phyloP scores from a whole-genome alignment of 2,888 invertebrate species.

The Scaptomyza tumidula region DNA sequence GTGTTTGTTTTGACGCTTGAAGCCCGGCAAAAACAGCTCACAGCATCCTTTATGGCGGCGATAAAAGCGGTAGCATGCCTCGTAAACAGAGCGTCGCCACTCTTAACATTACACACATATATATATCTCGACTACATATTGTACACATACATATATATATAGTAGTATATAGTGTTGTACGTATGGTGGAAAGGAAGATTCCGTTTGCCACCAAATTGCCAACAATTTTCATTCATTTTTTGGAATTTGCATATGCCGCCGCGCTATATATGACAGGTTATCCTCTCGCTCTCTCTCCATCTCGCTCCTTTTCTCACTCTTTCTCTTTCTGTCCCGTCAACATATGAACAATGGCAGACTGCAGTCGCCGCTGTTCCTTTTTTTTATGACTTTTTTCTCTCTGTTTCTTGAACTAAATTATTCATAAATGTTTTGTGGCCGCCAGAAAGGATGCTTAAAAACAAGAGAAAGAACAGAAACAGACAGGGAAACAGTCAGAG shows the following conservation, averaged over 20 bases:
- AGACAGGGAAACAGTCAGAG: neutral
- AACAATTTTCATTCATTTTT: slow-evolving; percentile 80
- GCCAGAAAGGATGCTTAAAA: slow-evolving; percentile 20
- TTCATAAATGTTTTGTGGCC: slow-evolving; percentile 54
- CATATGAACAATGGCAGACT: slow-evolving; percentile 53
- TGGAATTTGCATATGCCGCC: slow-evolving; percentile 70
- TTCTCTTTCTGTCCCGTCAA: neutral
- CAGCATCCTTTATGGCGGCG: slow-evolving; percentile 68
- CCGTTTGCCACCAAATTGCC: slow-evolving; percentile 76
- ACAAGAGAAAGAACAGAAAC: neutral
- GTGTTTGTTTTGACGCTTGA: slow-evolving; percentile 70
- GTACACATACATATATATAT: neutral
- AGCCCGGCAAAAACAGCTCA: slow-evolving; percentile 14
- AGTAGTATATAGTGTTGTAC: neutral
- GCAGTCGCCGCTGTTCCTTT: slow-evolving; percentile 21
- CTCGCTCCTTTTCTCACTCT: neutral
- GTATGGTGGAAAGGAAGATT: neutral
- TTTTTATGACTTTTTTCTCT: slow-evolving; percentile 50
- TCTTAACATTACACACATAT: slow-evolving; percentile 34
- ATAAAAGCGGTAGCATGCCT: slow-evolving; percentile 73
- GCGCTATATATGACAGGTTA: slow-evolving; percentile 40
- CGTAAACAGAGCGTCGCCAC: slow-evolving; percentile 73
- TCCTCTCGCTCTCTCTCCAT: slow-evolving; percentile 6
- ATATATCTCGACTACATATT: neutral
- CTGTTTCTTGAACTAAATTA: slow-evolving; percentile 59